phyloP scores from a whole-genome alignment of 2,113 vertebrate species.

The Gila orcuttii region DNA sequence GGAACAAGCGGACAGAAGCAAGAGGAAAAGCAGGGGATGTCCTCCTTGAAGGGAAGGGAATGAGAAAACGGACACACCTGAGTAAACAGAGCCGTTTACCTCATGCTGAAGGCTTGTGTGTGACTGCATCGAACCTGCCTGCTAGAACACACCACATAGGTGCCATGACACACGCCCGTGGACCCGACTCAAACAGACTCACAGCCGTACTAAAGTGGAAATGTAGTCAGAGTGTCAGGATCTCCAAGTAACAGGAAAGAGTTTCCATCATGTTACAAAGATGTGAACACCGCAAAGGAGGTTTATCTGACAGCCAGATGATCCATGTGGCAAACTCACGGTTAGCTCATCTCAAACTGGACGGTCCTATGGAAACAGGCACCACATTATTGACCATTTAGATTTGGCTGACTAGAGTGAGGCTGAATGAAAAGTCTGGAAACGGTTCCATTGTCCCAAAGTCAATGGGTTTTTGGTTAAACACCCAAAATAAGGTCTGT shows the following conservation, averaged over 20 bases:
- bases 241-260: conserved; percentile 49
- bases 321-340: conserved; percentile 10
- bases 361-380: conserved; percentile 19
- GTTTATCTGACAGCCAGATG: conserved; percentile 32
- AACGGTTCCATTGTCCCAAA: background rate
- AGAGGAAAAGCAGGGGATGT: conserved; percentile 51
- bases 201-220: conserved; percentile 39
- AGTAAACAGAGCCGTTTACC: conserved; percentile 63
- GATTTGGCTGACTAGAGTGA: conserved; percentile 6
- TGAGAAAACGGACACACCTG: conserved; percentile 59
- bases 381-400: background rate
- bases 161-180: conserved; percentile 57
- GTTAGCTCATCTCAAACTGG: conserved; percentile 32
- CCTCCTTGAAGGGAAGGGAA: conserved; percentile 29
- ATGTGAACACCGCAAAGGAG: conserved; percentile 11
- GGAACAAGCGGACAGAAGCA: conserved; percentile 34
- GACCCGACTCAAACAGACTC: conserved; percentile 43
- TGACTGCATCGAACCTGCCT: conserved; percentile 57
- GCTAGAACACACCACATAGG: conserved; percentile 67
- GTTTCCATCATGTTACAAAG: conserved; percentile 34
- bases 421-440: background rate
- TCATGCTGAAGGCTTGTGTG: conserved; percentile 62
- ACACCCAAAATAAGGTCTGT: background rate
- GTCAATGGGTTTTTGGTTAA: background rate
- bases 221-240: conserved; percentile 25